Evolutionary conservation across 2,888 invertebrate species (phyloP), one percentile per base, ranked within the genome.

Genomic region (Rotaria magnacalcarata): DNA sequence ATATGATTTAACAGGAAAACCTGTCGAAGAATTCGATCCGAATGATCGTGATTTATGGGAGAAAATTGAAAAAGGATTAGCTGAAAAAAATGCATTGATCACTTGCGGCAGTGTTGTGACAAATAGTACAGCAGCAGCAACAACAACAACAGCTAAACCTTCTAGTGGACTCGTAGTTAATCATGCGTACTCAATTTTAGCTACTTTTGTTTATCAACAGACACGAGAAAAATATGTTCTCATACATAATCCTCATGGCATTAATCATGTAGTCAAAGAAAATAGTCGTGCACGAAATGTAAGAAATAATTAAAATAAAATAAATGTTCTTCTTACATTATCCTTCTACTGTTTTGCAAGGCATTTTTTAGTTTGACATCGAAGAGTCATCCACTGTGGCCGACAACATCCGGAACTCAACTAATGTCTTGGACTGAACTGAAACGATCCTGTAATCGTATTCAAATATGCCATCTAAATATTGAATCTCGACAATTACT

Each of bases 161-260:
- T 11, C 47, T 41, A 80, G 19, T 80, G 80, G 47, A 24, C 8
- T 80, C 4, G 2, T 8, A 43, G 14, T 80, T 11, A 80, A 80
- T 47, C 80, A 80, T 80, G 80, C 80, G 3, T 80, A 80, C 47
- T 47, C 47, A 47, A 80, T 80, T 47, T 47, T 80, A 6, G 80
- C 80, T 5, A 80, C 80, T 80, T 80, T 47, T 47, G 14, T 80
- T 5, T 80, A 47, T 80, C 80, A 43, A 80, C 8, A 10, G 14
- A 43, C 43, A 80, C 47, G 47, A 43, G 67, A 67, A 67, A 27
- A 67, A 34, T 80, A 47, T n/a, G 80, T 80, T 47, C 10, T 80
- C 11, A 80, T 80, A 19, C 80, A 80, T 80, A 80, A 80, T 80
- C 80, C 80, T 0, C 80, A 80, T 14, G 47, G 47, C 3, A 80